Evolutionary conservation across 1,140 invertebrate genomes (phyloP).

Genomic region (Heliconius himera): DNA sequence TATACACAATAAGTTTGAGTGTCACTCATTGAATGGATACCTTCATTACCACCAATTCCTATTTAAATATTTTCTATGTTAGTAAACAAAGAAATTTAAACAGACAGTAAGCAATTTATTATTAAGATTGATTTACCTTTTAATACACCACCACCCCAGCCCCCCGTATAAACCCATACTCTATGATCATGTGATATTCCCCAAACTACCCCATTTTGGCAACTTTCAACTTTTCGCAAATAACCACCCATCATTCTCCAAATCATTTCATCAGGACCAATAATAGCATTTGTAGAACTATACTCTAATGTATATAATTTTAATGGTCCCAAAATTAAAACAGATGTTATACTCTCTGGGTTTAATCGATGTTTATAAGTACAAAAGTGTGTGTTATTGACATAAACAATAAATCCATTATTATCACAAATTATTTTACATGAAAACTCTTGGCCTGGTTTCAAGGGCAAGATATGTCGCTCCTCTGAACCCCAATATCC

Average conservation of each 20-base stretch:
- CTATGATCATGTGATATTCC: slow-evolving; percentile 92
- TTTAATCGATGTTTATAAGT: slow-evolving; percentile 88
- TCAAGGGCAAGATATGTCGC: slow-evolving; percentile 85
- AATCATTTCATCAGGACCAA: slow-evolving; percentile 88
- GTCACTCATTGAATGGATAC: slow-evolving; percentile 90
- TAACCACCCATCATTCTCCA: slow-evolving; percentile 94
- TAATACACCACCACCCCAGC: slow-evolving; percentile 91
- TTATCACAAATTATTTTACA: slow-evolving; percentile 83
- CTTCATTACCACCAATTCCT: slow-evolving; percentile 86
- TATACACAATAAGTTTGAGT: slow-evolving; percentile 93
- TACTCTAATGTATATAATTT: slow-evolving; percentile 86
- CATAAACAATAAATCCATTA: slow-evolving; percentile 84
- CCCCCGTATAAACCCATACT: slow-evolving; percentile 92
- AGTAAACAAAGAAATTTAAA: background rate
- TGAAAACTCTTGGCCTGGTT: slow-evolving; percentile 85
- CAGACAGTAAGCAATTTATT: background rate
- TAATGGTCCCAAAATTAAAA: slow-evolving; percentile 87
- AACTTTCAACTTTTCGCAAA: slow-evolving; percentile 89
- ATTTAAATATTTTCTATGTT: slow-evolving; percentile 16
- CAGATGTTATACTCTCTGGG: slow-evolving; percentile 86
- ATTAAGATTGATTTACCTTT: slow-evolving; percentile 82
- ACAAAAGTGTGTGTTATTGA: slow-evolving; percentile 86
- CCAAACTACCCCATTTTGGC: slow-evolving; percentile 91
- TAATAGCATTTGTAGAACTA: slow-evolving; percentile 85
- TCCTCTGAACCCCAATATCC: slow-evolving; percentile 89